Evolutionary conservation across 2,888 invertebrate genomes (phyloP), one percentile per base, ranked within the genome.

Genomic region (Flexamia atlantica): DNA sequence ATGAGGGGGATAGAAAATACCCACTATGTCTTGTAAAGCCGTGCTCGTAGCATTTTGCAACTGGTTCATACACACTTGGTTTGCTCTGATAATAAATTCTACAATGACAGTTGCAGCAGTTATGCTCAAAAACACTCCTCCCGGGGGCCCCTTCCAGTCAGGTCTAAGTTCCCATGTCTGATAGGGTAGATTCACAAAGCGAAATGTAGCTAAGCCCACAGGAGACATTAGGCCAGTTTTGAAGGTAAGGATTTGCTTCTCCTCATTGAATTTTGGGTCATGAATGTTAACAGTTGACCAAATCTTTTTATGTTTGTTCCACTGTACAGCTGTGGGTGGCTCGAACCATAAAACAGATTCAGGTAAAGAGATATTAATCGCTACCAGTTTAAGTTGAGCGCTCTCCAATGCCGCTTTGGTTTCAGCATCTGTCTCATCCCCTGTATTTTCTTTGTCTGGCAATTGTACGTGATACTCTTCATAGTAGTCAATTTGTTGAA

Each of bases 121-220:
- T 42, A 93, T 90, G 84, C 90, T 91, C 64, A 93, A 90, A 3
- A 91, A 88, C 46, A 90, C 89, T 0, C 89, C 90, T 79, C 90
- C 90, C 0, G 85, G 84, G 12, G 85, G 84, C 2, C 85, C 83
- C 84, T 84, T 85, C 84, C 86, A 86, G 88, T 94, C 93, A 0
- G 97, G 96, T 86, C 93, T 94, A 9, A 97, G 88, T 87, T 97
- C 97, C 96, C 97, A 97, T 0, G 95, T 95, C 89, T 97, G 97
- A 89, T 94, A 97, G 0, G 97, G 97, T 88, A 97, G 91, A 89
- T 97, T 97, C 83, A 94, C 93, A 89, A 95, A 97, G 81, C 94
- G 93, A 84, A 94, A 92, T 0, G 94, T 91, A 0, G 95, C 96
- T 85, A 97, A 92, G 0, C 95, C 97, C 85, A 84, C 76, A 1